A percentile compares a stretch with the other conserved stretches of the same genome.
phyloP scores from a whole-genome alignment of 2,797 vertebrate species.

The Chelonia mydas region DNA sequence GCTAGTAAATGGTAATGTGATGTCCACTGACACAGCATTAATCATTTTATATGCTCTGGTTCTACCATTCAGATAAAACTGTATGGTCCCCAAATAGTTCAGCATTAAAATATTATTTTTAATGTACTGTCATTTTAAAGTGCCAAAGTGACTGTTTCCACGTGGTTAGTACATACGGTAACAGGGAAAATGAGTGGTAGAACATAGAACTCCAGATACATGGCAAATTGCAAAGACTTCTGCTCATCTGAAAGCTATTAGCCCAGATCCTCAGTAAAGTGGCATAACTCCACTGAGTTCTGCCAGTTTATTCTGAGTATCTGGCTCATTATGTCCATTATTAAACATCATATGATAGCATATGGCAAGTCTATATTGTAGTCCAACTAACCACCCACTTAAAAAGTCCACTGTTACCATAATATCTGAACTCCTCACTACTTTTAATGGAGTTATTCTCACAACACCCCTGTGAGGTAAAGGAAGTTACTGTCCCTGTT shows the following conservation, averaged over 20 bases:
- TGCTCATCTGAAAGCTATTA: background rate
- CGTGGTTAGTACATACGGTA: background rate
- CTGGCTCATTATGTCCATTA: background rate
- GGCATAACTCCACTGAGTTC: background rate
- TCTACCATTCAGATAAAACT: background rate
- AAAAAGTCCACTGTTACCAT: background rate
- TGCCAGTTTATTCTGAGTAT: background rate
- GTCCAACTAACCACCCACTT: background rate
- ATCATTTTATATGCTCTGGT: background rate
- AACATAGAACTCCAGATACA: background rate
- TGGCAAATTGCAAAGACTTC: background rate
- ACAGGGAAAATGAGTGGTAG: background rate
- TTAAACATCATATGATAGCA: background rate
- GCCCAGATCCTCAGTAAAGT: background rate
- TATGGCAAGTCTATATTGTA: background rate
- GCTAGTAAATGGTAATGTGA: background rate
- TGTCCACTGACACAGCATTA: background rate
- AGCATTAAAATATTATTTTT: background rate
- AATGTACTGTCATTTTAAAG: background rate
- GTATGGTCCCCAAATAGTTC: background rate
- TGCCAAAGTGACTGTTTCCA: background rate
- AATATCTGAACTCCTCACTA: background rate
- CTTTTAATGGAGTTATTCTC: background rate
- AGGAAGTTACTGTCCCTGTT: background rate
- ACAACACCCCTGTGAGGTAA: background rate